Percentiles rank a stretch among this genome's conserved stretches.
phyloP scores from a whole-genome alignment of 2,113 vertebrate genomes.

The Coptodon bakossiorum region DNA sequence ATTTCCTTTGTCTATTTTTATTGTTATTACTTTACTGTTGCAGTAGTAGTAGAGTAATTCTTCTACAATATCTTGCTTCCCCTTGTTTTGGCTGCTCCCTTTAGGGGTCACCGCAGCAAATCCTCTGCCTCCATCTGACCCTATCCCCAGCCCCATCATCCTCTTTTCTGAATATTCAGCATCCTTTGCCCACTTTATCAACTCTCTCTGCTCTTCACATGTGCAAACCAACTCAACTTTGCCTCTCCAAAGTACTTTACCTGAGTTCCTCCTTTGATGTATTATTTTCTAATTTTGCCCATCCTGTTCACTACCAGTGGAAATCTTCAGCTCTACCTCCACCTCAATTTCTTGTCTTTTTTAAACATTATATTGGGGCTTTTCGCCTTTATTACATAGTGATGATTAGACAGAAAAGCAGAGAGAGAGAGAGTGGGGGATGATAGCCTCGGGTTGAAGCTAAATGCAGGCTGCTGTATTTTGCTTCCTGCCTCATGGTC shows the following conservation, averaged over 20 bases:
- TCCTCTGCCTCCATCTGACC: neutral
- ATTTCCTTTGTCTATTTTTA: neutral
- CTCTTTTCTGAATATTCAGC: neutral
- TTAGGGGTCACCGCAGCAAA: neutral
- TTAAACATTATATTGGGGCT: neutral
- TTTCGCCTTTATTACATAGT: neutral
- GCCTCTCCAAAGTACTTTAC: neutral
- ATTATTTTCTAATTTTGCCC: neutral
- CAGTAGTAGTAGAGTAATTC: neutral
- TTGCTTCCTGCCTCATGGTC: neutral
- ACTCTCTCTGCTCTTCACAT: neutral
- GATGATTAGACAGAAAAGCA: neutral
- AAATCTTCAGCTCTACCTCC: neutral
- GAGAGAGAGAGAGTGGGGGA: neutral
- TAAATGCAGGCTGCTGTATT: neutral
- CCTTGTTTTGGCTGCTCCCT: neutral
- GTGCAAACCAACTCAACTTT: neutral
- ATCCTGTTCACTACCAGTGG: neutral
- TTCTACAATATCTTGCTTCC: neutral
- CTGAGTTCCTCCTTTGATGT: neutral
- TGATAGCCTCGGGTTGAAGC: neutral
- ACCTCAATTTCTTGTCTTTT: neutral
- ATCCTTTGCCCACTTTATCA: neutral
- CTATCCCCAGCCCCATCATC: fast-evolving
- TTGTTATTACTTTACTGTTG: neutral